A percentile compares a stretch with the other conserved stretches of the same genome.
Conservation (phyloP, 2,113 vertebrate species). For the Halichoerus grypus region DNA sequence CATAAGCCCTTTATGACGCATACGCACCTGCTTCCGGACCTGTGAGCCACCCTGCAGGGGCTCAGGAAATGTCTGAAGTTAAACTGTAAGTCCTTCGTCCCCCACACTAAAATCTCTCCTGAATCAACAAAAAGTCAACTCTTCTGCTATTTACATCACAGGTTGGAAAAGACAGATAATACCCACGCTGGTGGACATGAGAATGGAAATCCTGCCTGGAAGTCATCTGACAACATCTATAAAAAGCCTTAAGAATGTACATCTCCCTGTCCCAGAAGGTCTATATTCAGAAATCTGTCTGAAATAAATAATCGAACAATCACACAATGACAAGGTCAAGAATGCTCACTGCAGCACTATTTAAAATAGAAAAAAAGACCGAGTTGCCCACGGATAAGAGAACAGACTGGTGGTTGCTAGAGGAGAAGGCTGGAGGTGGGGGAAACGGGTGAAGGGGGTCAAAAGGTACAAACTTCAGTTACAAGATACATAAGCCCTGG, state of each 20-base stretch:
- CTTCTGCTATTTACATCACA: neutral
- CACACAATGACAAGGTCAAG: constrained; percentile 5
- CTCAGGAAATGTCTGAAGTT: neutral
- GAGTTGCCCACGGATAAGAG: neutral
- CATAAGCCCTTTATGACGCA: neutral
- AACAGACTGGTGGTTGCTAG: neutral
- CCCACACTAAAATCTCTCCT: neutral
- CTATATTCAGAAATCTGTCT: constrained; percentile 26
- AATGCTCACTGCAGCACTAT: neutral
- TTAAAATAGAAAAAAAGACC: neutral
- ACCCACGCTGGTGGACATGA: neutral
- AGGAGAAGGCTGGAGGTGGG: neutral
- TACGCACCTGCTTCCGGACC: neutral
- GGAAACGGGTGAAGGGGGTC: neutral
- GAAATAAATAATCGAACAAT: constrained; percentile 21
- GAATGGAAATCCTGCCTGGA: neutral
- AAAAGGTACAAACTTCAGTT: neutral
- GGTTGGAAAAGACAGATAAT: neutral
- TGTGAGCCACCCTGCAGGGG: neutral
- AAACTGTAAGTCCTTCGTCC: neutral
- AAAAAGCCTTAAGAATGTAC: neutral
- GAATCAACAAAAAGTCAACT: neutral
- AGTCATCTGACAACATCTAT: neutral
- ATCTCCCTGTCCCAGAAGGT: neutral
- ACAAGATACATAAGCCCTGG: neutral